These are phyloP conservation scores for Eulemur rubriventer DNA, from an alignment of 2,797 vertebrate genomes.

Conservation along the genomic window DNA sequence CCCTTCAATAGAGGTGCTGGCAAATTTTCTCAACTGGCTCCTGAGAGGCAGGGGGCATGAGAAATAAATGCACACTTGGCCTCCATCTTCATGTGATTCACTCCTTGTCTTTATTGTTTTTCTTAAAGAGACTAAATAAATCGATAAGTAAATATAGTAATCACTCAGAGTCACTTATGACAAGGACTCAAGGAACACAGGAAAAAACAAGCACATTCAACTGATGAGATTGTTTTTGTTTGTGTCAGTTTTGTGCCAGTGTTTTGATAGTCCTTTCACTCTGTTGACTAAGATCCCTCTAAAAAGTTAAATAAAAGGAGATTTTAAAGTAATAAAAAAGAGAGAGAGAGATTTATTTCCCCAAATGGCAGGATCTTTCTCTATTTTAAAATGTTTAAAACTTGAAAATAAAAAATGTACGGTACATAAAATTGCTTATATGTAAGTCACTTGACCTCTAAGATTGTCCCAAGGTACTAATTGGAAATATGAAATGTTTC, in stretches of 20 bases:
- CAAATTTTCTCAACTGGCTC: neutral
- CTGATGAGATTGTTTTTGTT: neutral
- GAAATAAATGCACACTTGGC: neutral
- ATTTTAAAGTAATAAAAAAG: neutral
- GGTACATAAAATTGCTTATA: neutral
- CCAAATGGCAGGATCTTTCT: neutral
- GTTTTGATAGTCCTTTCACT: constrained; percentile 48
- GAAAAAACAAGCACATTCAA: neutral
- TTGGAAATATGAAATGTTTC: neutral
- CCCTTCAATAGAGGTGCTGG: neutral
- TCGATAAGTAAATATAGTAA: neutral
- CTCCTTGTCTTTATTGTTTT: neutral
- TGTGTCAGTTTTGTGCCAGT: neutral
- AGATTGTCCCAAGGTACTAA: neutral
- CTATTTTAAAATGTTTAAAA: neutral
- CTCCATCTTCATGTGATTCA: neutral
- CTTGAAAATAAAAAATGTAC: neutral
- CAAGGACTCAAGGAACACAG: neutral
- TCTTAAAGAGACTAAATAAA: neutral
- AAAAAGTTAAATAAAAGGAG: neutral
- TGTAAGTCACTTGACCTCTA: neutral
- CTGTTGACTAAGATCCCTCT: neutral
- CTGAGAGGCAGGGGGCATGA: accelerated
- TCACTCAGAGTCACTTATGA: constrained; percentile 21
- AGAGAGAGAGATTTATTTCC: neutral